A percentile compares a stretch with the other conserved stretches of the same genome.
Conservation (phyloP, 2,888 invertebrate species). For the Resseliella maxima region DNA sequence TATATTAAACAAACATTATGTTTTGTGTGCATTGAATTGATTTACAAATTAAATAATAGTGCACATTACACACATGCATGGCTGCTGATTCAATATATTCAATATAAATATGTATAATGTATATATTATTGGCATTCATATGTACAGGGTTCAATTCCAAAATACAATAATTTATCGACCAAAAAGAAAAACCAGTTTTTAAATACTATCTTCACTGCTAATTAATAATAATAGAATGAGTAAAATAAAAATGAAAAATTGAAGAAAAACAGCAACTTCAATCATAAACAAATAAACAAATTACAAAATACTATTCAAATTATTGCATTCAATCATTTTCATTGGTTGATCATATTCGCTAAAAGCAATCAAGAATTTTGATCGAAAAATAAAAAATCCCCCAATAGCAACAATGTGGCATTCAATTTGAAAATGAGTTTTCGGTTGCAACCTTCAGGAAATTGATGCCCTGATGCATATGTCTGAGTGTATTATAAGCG, state of each 20-base stretch:
- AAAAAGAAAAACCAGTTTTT: not conserved
- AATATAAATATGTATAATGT: not conserved
- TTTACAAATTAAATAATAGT: constrained; percentile 48
- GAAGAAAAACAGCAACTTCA: no score
- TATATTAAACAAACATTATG: constrained; percentile 36
- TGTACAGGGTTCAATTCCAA: not conserved
- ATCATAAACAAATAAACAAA: no score
- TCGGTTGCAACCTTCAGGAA: not conserved
- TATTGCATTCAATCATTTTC: no score
- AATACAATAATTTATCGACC: not conserved
- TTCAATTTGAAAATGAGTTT: not conserved
- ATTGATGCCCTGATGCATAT: not conserved
- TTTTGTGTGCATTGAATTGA: constrained; percentile 48
- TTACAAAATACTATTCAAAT: no score
- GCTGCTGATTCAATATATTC: not conserved
- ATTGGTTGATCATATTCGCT: no score
- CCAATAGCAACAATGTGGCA: not conserved
- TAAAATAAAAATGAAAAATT: no score
- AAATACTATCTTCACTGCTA: not conserved
- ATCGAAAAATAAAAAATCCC: not conserved
- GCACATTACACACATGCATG: not conserved
- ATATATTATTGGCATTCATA: not conserved
- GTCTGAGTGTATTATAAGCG: not conserved
- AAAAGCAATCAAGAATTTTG: not conserved
- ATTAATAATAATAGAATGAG: no score